Percentiles rank a stretch among this genome's conserved stretches.
Conservation (phyloP, 2,888 invertebrate genomes). For the Strigamia crassipes region DNA sequence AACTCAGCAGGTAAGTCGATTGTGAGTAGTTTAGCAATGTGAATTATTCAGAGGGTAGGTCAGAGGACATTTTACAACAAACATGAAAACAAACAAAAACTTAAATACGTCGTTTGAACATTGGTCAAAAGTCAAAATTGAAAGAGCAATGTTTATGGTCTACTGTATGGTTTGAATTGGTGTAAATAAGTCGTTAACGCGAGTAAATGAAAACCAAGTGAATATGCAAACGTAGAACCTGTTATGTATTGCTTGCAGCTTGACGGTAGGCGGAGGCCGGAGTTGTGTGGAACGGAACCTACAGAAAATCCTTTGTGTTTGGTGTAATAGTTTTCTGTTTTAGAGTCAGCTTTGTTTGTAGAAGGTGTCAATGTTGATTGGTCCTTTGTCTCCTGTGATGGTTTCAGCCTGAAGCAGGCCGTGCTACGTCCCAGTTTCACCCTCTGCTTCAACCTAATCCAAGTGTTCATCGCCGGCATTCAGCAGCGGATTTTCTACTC, state of each 20-base stretch:
- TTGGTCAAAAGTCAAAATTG: too few species aligned
- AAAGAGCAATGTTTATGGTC: too few species aligned
- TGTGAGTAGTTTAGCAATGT: background rate
- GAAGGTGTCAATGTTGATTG: constrained; percentile 42
- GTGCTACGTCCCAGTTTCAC: constrained; percentile 43
- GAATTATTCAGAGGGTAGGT: background rate
- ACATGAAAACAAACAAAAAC: background rate
- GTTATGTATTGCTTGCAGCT: constrained; percentile 13
- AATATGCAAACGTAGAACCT: background rate
- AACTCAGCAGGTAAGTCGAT: background rate
- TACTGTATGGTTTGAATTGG: too few species aligned
- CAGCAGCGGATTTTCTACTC: constrained; percentile 47
- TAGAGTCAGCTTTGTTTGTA: constrained; percentile 37
- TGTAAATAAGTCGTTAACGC: background rate
- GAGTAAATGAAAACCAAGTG: background rate
- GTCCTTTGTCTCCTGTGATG: constrained; percentile 42
- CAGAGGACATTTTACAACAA: background rate
- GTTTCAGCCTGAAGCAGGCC: constrained; percentile 40
- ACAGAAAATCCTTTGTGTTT: constrained; percentile 4
- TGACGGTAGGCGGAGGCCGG: constrained; percentile 8
- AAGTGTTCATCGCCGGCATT: constrained; percentile 45
- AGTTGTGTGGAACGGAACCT: background rate
- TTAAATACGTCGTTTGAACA: too few species aligned
- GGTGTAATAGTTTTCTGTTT: constrained; percentile 40
- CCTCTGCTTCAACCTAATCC: constrained; percentile 29